Conservation (phyloP, 64 coral and sea anemone genomes). For the Pocillopora verrucosa region DNA sequence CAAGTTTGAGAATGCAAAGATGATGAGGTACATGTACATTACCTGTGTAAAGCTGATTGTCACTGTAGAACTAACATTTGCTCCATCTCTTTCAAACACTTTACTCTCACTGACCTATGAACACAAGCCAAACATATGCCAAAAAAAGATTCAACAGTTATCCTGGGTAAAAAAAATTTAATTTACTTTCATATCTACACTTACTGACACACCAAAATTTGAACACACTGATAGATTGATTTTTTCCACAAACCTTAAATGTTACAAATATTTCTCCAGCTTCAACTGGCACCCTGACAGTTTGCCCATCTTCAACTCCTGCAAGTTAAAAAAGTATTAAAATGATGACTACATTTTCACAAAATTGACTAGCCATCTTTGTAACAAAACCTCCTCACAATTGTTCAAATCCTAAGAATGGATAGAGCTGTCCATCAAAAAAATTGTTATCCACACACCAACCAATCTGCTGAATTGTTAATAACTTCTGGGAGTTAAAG, state of each 20-base stretch:
- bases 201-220: not conserved
- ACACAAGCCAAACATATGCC: not conserved
- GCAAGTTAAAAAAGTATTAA: not conserved
- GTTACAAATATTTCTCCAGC: constrained; percentile 93
- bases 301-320: constrained; percentile 98
- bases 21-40: not conserved
- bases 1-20: too few relatives aligned
- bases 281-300: constrained; percentile 78
- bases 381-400: too few relatives aligned
- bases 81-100: constrained; percentile 88
- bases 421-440: too few relatives aligned
- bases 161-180: not conserved
- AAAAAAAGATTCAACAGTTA: not conserved
- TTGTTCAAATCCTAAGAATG: too few relatives aligned
- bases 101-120: constrained; percentile 90
- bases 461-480: too few relatives aligned
- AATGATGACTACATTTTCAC: not conserved
- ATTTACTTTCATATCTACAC: not conserved
- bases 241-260: constrained; percentile 61
- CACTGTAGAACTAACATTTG: constrained; percentile 77
- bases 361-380: too few relatives aligned
- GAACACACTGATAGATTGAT: not conserved
- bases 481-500: too few relatives aligned
- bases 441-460: too few relatives aligned
- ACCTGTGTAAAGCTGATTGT: constrained; percentile 95